Evolutionary conservation across 2,797 vertebrate species (phyloP).

Genomic region (Catharus ustulatus): DNA sequence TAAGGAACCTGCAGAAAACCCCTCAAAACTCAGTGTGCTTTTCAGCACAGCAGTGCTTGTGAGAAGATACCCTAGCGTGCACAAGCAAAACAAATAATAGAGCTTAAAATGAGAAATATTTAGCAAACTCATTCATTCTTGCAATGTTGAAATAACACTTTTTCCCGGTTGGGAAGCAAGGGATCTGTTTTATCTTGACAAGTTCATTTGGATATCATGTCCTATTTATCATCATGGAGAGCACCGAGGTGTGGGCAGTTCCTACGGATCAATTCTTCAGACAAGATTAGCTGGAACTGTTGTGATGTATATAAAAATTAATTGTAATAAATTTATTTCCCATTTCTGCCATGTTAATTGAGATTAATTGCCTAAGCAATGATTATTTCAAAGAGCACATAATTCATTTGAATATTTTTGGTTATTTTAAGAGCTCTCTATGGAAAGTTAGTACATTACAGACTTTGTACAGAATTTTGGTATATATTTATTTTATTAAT

Average conservation of each 20-base stretch:
- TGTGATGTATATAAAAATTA: not conserved
- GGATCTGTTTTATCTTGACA: not conserved
- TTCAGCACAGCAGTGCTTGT: not conserved
- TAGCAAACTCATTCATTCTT: not conserved
- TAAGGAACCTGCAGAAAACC: not conserved
- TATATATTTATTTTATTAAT: not conserved
- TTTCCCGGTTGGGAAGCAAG: not conserved
- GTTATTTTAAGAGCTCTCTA: not conserved
- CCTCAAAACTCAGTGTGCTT: not conserved
- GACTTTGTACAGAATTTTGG: not conserved
- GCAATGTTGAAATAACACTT: not conserved
- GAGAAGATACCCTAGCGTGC: rapidly evolving
- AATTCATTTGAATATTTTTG: not conserved
- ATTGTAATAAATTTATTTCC: not conserved
- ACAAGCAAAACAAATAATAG: not conserved
- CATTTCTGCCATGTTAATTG: not conserved
- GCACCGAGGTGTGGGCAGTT: not conserved
- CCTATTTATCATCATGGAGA: not conserved
- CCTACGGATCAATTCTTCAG: not conserved
- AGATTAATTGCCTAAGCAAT: not conserved
- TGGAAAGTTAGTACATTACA: not conserved
- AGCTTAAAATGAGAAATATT: not conserved
- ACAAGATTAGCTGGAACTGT: constrained; percentile 3
- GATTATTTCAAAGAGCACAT: constrained; percentile 21
- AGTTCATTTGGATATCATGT: not conserved